phyloP scores from a whole-genome alignment of 2,888 invertebrate species.

The Hedya salicella region DNA sequence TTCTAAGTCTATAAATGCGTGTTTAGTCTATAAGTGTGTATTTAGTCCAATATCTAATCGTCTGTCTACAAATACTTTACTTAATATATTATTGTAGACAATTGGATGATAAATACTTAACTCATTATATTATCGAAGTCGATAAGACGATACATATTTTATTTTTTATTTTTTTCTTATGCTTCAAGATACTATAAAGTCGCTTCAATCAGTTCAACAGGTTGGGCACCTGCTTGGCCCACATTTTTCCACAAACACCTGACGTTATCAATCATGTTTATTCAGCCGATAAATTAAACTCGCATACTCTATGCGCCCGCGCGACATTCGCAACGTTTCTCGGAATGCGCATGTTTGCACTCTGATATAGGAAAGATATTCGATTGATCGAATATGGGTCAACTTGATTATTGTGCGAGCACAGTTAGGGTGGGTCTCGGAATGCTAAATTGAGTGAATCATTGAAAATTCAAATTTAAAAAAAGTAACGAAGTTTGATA shows the following conservation, averaged over 20 bases:
- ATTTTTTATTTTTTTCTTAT: no score
- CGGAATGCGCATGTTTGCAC: conserved; percentile 57
- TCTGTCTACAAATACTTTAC: no score
- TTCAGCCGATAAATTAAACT: conserved; percentile 53
- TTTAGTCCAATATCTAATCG: no score
- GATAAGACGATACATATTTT: no score
- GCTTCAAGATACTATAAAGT: no score
- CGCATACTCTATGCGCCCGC: conserved; percentile 35
- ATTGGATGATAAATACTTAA: no score
- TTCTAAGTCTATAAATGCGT: no score
- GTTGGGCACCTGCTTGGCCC: conserved; percentile 57
- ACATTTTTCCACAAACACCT: conserved; percentile 56
- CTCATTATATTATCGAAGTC: no score
- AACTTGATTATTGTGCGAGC: conserved; percentile 35
- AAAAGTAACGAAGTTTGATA: no score
- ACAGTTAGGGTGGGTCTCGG: conserved; percentile 34
- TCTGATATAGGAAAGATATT: conserved; percentile 46
- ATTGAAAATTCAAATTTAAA: conserved; percentile 4
- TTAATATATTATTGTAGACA: no score
- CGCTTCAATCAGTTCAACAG: conserved; percentile 18
- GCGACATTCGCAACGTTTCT: conserved; percentile 55
- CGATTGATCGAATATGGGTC: conserved; percentile 44
- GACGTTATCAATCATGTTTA: conserved; percentile 57
- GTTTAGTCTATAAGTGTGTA: no score
- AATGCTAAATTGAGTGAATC: conserved; percentile 31